Base-by-base conservation (phyloP, 1,140 invertebrate species). In the Diachasmimorpha longicaudata region DNA sequence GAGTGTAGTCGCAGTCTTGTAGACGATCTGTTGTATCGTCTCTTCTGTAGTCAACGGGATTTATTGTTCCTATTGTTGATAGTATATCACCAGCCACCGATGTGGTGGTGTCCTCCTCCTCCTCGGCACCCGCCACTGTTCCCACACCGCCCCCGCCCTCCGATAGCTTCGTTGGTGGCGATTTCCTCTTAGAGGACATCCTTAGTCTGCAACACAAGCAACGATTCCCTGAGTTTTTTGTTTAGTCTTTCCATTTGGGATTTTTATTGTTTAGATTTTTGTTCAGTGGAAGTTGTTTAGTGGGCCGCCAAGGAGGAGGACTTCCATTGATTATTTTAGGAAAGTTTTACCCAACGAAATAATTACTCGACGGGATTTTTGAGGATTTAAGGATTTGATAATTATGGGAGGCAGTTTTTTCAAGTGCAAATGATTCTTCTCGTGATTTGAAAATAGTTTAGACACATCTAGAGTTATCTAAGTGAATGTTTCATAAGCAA, bases 151-250 rank as follows among this genome's bases (percentile, higher is more conserved):
- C 90, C 81, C 91, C 92, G 89, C 94, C 94, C 90, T 96, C 94
- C 90, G 94, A 93, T 90, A 96, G 91, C 91, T 96, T 96, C 79
- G 94, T 95, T 89, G 95, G 95, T 87, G 95, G 95, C 86, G 95
- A 96, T 89, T 96, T 96, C 90, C 95, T 93, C 93, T 96, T 96
- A 90, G 95, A 96, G 92, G 95, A 96, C 95, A 96, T 96, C 91
- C 92, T 95, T 86, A 88, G 80, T 93, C 95, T 96, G 92, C 68
- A 92, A 92, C 80, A 87, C 86, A 85, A 79, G 74, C 76, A 79
- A 78, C 75, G 72, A 79, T 63, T 77, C 67, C 67, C 72, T 79
- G 31, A 76, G 46, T 75, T 78, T 46, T 71, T 75, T 76, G 63
- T 71, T 78, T 74, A n/a, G 37, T 37, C 14, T 66, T 76, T 72